Evolutionary conservation across 1,140 invertebrate genomes (phyloP), one percentile per base, ranked within the genome.

Genomic region (Riptortus pedestris): DNA sequence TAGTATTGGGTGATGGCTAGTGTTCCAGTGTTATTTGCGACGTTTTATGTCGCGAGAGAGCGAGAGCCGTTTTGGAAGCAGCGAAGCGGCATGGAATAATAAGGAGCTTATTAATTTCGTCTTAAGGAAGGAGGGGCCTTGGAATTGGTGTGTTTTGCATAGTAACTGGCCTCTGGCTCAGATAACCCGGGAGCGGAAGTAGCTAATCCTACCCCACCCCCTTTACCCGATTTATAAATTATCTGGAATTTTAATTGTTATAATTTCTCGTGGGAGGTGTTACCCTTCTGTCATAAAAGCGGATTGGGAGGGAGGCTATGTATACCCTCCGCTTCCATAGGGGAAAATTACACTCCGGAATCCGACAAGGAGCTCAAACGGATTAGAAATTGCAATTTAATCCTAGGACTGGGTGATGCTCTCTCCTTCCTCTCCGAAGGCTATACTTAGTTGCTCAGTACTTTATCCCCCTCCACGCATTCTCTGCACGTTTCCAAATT

Each of bases 91-190:
- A n/a, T 48, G 52, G 63, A 64, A 64, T 64, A 64, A 64, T 64
- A 64, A 64, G 63, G 55, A 64, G 63, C 63, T 58, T 64, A 64
- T 64, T 64, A 64, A 64, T 64, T 64, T 63, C 51, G 62, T 64
- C 63, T 64, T 64, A 64, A 64, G 63, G 52, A 63, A 59, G 48
- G n/a, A 4, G 29, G 55, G 63, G 63, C 29, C 22, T 33, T 28
- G 47, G 63, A 45, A 64, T 59, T 45, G 31, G 20, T 24, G 47
- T 64, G 63, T 64, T 64, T 64, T 64, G 63, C 63, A 64, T 64
- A 64, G 52, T 64, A 64, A 64, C 63, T 64, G 55, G 20, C n/a
- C 2, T 43, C n/a, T 14, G 20, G 24, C 55, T 47, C 28, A 52
- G 63, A 52, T 55, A 55, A 64, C 62, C 31, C 62, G 31, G 5